Evolutionary conservation across 92 coral and sea anemone genomes (phyloP).

Genomic region (Umimayanthus kanabou): DNA sequence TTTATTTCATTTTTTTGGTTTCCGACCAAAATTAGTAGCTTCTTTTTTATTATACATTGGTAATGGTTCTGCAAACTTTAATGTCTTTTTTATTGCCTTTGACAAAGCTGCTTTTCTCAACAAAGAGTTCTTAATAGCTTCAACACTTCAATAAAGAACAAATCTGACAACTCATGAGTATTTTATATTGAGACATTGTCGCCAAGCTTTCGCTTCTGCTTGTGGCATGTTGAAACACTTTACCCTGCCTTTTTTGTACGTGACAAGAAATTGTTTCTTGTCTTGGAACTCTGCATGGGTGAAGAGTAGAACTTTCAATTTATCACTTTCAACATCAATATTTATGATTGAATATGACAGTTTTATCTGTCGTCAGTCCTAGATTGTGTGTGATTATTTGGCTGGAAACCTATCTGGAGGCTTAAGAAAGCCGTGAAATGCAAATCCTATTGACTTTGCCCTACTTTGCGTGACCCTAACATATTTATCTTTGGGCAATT

Average conservation of each 20-base stretch:
- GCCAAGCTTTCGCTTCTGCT: background rate
- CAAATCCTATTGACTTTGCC: background rate
- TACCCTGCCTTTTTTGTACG: background rate
- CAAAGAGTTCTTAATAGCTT: conserved; percentile 23
- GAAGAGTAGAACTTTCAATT: background rate
- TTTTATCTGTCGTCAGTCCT: background rate
- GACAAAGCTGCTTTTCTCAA: conserved; percentile 4
- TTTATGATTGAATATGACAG: background rate
- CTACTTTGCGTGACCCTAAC: background rate
- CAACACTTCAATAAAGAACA: background rate
- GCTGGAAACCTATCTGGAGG: background rate
- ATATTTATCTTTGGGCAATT: too few species aligned
- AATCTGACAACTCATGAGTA: conserved; percentile 11
- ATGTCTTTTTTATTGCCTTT: background rate
- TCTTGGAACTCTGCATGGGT: background rate
- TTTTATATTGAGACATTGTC: background rate
- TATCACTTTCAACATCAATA: background rate
- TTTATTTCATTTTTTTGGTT: background rate
- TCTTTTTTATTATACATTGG: background rate
- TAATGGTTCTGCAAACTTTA: background rate
- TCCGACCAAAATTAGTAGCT: conserved; percentile 21
- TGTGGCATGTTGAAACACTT: conserved; percentile 1
- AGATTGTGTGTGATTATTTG: background rate
- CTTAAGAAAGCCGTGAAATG: background rate
- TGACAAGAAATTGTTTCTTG: background rate